Evolutionary conservation across 1,140 invertebrate species (phyloP), one percentile per base, ranked within the genome.

Genomic region (Telenomus remus): DNA sequence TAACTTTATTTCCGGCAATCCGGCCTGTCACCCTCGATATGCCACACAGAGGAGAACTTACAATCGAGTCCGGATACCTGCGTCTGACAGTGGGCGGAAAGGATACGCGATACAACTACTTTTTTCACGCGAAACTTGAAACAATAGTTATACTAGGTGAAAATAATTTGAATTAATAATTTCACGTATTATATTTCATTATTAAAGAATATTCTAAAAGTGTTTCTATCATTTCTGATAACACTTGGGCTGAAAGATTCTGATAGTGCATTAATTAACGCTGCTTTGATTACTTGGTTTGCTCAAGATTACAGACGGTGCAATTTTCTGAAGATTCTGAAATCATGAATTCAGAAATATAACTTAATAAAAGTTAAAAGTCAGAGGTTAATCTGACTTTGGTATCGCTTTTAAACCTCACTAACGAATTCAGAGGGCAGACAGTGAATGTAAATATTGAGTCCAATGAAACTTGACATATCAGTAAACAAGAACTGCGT

Each of bases 1-100:
- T 79, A 75, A 79, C 76, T 79, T 79, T 79, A 79, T 79, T 79
- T 79, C 76, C 76, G 76, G 66, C 63, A 74, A 71, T 75, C 54
- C 71, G 56, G 48, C 48, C 65, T 65, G 60, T 51, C 50, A 35
- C 60, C 64, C 61, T 59, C 55, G 51, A 63, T 57, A 53, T 64
- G 43, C 61, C 49, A 54, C 56, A 56, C 63, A 60, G 51, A 27
- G 6, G 19, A 49, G 65, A 78, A 78, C 65, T 78, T 77, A 69
- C 54, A 60, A 55, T 59, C 56, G 35, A 71, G 61, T 74, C 66
- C 44, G 61, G 63, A 71, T 68, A 60, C 43, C 70, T 78, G 70
- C 68, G 70, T 71, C 43, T 71, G 68, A 79, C 68, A 71, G 56
- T 69, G 50, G 9, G 49, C 49, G 54, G 33, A 78, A 65, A 59